Evolutionary conservation across 2,888 invertebrate genomes (phyloP).

Genomic region (Spilosoma lubricipeda): DNA sequence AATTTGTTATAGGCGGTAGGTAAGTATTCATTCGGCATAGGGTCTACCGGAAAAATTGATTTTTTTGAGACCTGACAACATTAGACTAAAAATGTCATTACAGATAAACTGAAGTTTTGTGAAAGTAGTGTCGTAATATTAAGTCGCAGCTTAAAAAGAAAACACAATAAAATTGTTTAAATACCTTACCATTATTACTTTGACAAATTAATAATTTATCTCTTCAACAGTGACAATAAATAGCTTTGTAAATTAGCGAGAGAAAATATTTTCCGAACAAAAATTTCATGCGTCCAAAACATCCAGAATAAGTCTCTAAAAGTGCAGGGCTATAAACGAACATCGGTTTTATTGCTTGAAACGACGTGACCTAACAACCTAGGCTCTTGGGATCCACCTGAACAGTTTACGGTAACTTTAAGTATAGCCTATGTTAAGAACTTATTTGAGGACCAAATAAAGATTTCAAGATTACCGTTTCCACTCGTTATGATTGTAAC

Average conservation of each 20-base stretch:
- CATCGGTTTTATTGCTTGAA: constrained; percentile 42
- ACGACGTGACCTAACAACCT: constrained; percentile 33
- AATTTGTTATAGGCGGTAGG: too few species aligned
- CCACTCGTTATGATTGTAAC: not conserved
- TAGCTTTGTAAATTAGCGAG: not conserved
- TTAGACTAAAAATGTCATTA: not conserved
- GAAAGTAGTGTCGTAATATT: too few species aligned
- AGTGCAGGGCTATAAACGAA: constrained; percentile 49
- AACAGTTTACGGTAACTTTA: constrained; percentile 23
- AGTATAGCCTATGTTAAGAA: constrained; percentile 29
- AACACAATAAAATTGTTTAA: too few species aligned
- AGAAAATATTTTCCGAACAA: not conserved
- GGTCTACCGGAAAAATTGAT: too few species aligned
- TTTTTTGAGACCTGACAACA: not conserved
- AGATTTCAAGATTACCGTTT: not conserved
- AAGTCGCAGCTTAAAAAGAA: too few species aligned
- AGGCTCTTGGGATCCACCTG: constrained; percentile 24
- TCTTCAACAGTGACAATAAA: not conserved
- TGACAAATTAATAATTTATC: too few species aligned
- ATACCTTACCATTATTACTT: too few species aligned
- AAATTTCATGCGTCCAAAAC: not conserved
- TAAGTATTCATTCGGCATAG: too few species aligned
- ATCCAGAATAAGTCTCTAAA: constrained; percentile 36
- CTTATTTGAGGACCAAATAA: constrained; percentile 24
- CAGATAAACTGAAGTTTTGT: too few species aligned